Evolutionary conservation across 2,888 invertebrate species (phyloP), one percentile per base, ranked within the genome.

Genomic region (Crossocerus cetratus): DNA sequence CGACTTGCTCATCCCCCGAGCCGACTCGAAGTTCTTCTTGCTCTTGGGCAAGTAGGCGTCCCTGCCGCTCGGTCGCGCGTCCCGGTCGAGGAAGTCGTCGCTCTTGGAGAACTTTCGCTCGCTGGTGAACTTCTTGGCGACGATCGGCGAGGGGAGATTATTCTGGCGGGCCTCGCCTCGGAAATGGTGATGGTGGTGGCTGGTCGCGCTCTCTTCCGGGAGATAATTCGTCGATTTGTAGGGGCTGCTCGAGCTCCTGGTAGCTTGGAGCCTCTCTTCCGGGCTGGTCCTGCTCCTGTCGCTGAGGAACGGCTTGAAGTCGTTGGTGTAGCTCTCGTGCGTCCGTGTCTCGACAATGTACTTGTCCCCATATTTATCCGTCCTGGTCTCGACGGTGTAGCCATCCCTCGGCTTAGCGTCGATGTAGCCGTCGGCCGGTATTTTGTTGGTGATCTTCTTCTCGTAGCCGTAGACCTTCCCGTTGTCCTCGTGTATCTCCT

Each of bases 381-480:
- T 89, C 5, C 84, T 83, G 2, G 88, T 89, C 62, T 90, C 89
- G 2, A 90, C 79, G 3, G 84, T 87, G 65, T 89, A 90, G 0
- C 88, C 88, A 2, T 88, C 86, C 3, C 82, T 82, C 0, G 86
- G 86, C 43, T 86, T 86, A 2, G 81, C 45, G 0, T 87, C 85
- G 87, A 86, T 91, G 91, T 85, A 92, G 89, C 87, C 91, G 89
- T 84, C 92, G 86, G 75, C 91, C 87, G 72, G 92, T 90, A 90
- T 93, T 91, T 79, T 92, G 91, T 87, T 93, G 91, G 82, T 91
- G 32, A 87, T 86, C 71, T 88, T 90, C 60, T 91, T 90, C 73
- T 90, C 90, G 74, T 88, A 89, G 0, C 88, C 89, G 69, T 90
- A 89, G 13, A 90, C 86, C 56, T 87, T 89, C n/a, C 89, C 90